A percentile compares a stretch with the other conserved stretches of the same genome.
phyloP scores from a whole-genome alignment of 2,113 vertebrate species.

The Dascyllus trimaculatus region DNA sequence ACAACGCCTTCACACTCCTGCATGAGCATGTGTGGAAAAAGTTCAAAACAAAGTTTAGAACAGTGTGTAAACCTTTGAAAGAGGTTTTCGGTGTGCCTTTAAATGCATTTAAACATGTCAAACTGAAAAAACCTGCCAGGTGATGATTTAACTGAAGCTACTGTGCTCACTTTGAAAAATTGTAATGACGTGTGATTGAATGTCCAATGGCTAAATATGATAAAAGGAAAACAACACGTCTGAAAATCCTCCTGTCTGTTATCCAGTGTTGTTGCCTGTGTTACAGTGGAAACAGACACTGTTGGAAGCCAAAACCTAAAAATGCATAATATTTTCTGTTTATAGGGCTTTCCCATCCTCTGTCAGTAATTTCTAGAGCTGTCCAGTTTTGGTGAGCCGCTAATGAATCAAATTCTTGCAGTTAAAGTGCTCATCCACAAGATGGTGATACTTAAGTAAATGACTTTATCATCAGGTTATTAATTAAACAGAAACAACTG shows the following conservation, averaged over 20 bases:
- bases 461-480: conserved; percentile 19
- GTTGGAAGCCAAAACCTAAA: conserved; percentile 4
- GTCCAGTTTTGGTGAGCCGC: not conserved
- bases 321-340: conserved; percentile 8
- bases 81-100: conserved; percentile 14
- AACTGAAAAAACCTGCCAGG: not conserved
- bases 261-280: not conserved
- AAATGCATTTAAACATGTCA: not conserved
- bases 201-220: not conserved
- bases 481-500: conserved; percentile 18
- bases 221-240: not conserved
- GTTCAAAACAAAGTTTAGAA: conserved; percentile 39
- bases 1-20: conserved; percentile 57
- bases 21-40: conserved; percentile 35
- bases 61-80: conserved; percentile 28
- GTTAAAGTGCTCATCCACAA: conserved; percentile 53
- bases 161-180: not conserved
- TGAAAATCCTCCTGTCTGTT: not conserved
- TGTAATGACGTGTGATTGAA: not conserved
- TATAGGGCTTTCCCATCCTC: conserved; percentile 4
- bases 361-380: not conserved
- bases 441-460: conserved; percentile 50
- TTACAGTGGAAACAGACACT: conserved; percentile 12
- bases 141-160: not conserved
- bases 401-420: conserved; percentile 26